Evolutionary conservation across 2,113 vertebrate species (phyloP).

Genomic region (Larimichthys polyactis): DNA sequence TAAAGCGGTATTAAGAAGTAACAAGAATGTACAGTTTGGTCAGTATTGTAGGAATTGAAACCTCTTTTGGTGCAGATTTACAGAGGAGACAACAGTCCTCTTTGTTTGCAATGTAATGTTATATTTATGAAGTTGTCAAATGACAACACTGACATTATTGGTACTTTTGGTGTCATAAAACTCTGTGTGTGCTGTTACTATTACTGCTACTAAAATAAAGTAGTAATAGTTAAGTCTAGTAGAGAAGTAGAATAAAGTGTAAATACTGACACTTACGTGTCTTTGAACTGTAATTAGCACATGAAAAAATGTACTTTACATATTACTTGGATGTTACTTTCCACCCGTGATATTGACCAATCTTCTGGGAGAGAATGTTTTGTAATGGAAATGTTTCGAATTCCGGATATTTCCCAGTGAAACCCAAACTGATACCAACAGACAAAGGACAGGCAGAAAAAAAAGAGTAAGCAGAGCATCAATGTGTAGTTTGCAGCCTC

Average conservation of each 20-base stretch:
- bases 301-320: background rate
- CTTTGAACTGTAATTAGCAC: background rate
- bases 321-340: background rate
- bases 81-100: background rate
- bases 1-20: background rate
- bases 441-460: background rate
- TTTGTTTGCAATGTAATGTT: slow-evolving; percentile 5
- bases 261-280: too few species aligned
- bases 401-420: background rate
- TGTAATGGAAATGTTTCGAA: slow-evolving; percentile 3
- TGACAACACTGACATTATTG: background rate
- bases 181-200: too few species aligned
- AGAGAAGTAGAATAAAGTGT: background rate
- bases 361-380: background rate
- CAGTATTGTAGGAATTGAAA: background rate
- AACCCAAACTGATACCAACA: background rate
- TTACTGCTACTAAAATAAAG: background rate
- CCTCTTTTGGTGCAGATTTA: background rate
- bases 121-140: background rate
- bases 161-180: background rate
- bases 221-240: background rate
- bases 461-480: too few species aligned
- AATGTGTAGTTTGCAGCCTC: background rate
- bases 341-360: background rate
- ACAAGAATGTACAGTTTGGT: background rate